Conservation (phyloP, 1,140 invertebrate genomes). For the Caenorhabditis inopinata region DNA sequence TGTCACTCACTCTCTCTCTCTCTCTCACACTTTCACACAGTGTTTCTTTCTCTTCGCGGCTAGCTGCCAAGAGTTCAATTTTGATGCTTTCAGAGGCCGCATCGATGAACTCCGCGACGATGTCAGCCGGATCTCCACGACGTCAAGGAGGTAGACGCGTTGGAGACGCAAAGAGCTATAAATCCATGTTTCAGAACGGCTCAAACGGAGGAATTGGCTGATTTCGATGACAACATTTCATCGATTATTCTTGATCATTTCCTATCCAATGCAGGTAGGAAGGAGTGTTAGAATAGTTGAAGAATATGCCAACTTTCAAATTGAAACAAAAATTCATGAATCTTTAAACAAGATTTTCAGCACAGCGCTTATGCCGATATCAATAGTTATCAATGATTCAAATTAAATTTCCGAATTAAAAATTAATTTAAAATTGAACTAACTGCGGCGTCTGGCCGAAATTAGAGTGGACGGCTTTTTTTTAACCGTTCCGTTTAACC, state of each 20-base stretch:
- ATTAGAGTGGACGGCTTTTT: too few relatives aligned
- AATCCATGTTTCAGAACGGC: constrained; percentile 29
- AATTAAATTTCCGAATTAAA: too few relatives aligned
- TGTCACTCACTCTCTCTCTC: background rate
- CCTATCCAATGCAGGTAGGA: constrained; percentile 9
- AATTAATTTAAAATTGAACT: too few relatives aligned
- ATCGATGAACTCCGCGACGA: constrained; percentile 16
- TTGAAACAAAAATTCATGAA: too few relatives aligned
- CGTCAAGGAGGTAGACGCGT: background rate
- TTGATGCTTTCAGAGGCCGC: background rate
- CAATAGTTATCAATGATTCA: too few relatives aligned
- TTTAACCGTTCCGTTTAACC: too few relatives aligned
- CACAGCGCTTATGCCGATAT: too few relatives aligned
- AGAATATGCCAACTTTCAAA: too few relatives aligned
- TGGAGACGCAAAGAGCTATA: background rate
- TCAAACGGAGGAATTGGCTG: constrained; percentile 46
- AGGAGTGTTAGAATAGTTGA: too few relatives aligned
- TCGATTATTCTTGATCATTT: constrained; percentile 48
- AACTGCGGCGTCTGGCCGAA: too few relatives aligned
- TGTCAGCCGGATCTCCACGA: constrained; percentile 25
- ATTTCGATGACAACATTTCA: constrained; percentile 49
- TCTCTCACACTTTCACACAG: background rate
- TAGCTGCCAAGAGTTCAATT: background rate
- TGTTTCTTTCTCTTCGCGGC: background rate
- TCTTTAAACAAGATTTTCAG: too few relatives aligned